These are phyloP conservation scores for Amblyjoppa fuscipennis DNA, from an alignment of 2,888 invertebrate genomes.

Conservation along the genomic window DNA sequence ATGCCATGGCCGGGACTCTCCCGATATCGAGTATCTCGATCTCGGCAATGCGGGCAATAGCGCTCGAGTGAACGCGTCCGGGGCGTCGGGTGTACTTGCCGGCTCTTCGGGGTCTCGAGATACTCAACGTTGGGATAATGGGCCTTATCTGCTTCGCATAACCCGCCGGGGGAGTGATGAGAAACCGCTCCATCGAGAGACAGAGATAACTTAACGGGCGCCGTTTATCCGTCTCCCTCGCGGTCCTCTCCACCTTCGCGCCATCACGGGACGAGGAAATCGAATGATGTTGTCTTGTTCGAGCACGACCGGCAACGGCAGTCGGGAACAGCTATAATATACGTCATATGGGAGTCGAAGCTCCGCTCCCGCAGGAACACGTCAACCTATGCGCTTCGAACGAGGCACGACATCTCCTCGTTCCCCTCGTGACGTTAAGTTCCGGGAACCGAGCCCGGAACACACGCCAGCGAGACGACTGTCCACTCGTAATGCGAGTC, in stretches of 20 bases:
- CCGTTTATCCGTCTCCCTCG: constrained; percentile 15
- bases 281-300: constrained; percentile 49
- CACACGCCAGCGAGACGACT: constrained; percentile 64
- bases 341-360: constrained; percentile 25
- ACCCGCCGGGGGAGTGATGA: constrained; percentile 71
- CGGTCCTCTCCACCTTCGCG: constrained; percentile 11
- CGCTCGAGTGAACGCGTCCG: constrained; percentile 50
- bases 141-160: constrained; percentile 71
- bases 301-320: background rate
- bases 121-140: constrained; percentile 68
- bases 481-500: constrained; percentile 76
- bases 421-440: constrained; percentile 52
- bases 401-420: constrained; percentile 35
- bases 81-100: constrained; percentile 23
- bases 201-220: constrained; percentile 57
- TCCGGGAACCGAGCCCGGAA: constrained; percentile 35
- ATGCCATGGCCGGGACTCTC: constrained; percentile 23
- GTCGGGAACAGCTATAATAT: constrained; percentile 56
- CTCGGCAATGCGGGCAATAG: constrained; percentile 56
- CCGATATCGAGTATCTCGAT: constrained; percentile 59
- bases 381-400: constrained; percentile 39
- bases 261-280: constrained; percentile 52
- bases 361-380: constrained; percentile 43
- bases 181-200: constrained; percentile 71
- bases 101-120: constrained; percentile 54